These are phyloP conservation scores for Schmidtea mediterranea DNA, from an alignment of 1,140 invertebrate genomes.

Conservation along the genomic window DNA sequence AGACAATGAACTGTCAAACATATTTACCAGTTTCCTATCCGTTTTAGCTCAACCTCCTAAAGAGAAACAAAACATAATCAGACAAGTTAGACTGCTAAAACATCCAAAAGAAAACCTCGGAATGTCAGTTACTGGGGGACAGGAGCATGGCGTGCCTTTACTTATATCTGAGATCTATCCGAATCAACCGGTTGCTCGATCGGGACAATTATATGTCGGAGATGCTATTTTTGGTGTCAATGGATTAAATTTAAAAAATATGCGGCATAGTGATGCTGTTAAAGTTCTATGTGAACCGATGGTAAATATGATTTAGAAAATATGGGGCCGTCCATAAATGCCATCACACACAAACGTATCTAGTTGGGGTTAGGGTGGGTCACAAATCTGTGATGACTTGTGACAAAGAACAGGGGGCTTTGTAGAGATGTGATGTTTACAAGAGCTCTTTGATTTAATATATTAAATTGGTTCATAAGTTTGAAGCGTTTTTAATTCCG, in stretches of 20 bases:
- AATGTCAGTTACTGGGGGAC: slow-evolving; percentile 51
- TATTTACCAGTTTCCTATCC: no score
- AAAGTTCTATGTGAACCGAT: slow-evolving; percentile 28
- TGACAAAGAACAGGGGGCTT: no score
- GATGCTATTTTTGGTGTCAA: slow-evolving; percentile 54
- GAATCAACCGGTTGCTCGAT: slow-evolving; percentile 42
- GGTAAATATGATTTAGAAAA: no score
- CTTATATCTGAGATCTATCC: slow-evolving; percentile 54
- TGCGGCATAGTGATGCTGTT: slow-evolving; percentile 43
- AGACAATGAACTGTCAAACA: no score
- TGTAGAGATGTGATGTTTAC: no score
- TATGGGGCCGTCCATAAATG: no score
- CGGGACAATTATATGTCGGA: slow-evolving; percentile 43
- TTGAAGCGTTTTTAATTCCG: no score
- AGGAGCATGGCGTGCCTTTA: slow-evolving; percentile 55
- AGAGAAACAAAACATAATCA: slow-evolving; percentile 16
- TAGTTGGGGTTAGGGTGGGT: no score
- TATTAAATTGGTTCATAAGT: no score
- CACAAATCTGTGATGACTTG: no score
- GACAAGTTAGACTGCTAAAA: slow-evolving; percentile 32
- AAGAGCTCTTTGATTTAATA: no score
- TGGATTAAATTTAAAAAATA: slow-evolving; percentile 40
- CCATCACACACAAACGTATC: no score
- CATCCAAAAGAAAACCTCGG: slow-evolving; percentile 44
- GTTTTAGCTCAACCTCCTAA: slow-evolving; percentile 8